Evolutionary conservation across 2,797 vertebrate genomes (phyloP), one percentile per base, ranked within the genome.

Genomic region (Pygocentrus nattereri): DNA sequence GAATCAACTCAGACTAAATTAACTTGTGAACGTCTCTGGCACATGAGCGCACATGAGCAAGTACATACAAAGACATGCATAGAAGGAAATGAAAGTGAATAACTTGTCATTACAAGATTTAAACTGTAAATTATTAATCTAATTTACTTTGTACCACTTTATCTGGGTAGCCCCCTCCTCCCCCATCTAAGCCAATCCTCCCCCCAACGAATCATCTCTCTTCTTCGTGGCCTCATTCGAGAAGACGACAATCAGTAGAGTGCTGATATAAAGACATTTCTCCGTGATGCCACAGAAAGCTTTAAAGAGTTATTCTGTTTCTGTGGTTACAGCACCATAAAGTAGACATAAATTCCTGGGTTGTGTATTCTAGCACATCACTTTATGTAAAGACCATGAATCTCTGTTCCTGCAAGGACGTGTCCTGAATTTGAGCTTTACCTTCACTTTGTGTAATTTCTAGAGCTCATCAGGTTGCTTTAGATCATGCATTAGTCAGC

Each of bases 401-500:
- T 81, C 62, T 75, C 47, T 65, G 15, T 50, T 80, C 19, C 15
- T 47, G 31, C 15, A 13, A 52, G n/a, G 31, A 56, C 47, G 23
- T 44, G 16, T 34, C 64, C 27, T 71, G 56, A 23, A 27, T 79
- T 44, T 65, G 11, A 67, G 44, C 0, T 50, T 4, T n/a, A 38
- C 13, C 52, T 61, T 11, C 5, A 31, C 19, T 56, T 70, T 73
- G 59, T 77, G 75, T 68, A 44, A 67, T 67, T 67, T n/a, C 23
- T 34, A 41, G 65, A 70, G 69, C n/a, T 30, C 27, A 16, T 69
- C 21, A 3, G 64, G 64, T 50, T 75, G 47, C 52, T 50, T 81
- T 75, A 69, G 47, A 61, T 76, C 54, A 76, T 62, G 23, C 44
- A 75, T 81, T 61, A 75, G 31, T 68, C 62, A 10, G 64, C 44